Conservation (phyloP, 2,888 invertebrate species). For the Sabatieria punctata region DNA sequence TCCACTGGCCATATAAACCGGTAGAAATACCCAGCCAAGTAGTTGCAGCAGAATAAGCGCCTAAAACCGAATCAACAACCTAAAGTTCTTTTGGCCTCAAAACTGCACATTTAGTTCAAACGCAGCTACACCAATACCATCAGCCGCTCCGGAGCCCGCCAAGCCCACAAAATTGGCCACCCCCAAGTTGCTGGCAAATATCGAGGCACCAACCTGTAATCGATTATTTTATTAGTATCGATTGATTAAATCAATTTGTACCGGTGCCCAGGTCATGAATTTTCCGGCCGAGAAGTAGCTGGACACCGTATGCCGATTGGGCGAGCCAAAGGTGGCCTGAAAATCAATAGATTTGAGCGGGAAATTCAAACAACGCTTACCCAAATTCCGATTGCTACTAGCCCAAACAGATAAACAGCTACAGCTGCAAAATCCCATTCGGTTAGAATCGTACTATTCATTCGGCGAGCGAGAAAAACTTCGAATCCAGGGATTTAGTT, state of each 20-base stretch:
- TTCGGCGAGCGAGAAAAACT: no score
- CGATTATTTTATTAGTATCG: no score
- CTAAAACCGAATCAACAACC: no score
- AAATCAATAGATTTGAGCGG: no score
- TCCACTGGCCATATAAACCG: conserved; percentile 34
- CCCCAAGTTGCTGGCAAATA: conserved; percentile 37
- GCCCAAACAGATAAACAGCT: conserved; percentile 31
- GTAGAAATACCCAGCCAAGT: conserved; percentile 36
- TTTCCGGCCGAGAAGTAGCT: conserved; percentile 39
- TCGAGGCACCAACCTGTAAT: conserved; percentile 35
- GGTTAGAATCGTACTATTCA: no score
- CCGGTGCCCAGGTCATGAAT: conserved; percentile 37
- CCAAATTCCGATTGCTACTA: conserved; percentile 34
- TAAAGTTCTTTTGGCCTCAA: no score
- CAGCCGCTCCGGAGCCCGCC: conserved; percentile 36
- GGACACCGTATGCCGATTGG: conserved; percentile 31
- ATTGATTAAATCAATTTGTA: conserved; percentile 18
- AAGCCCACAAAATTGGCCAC: conserved; percentile 37
- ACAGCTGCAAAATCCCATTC: conserved; percentile 34
- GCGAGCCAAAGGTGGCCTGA: conserved; percentile 20
- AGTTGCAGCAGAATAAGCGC: conserved; percentile 34
- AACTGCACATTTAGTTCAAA: conserved; percentile 11
- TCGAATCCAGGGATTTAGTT: no score
- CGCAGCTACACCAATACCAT: conserved; percentile 28
- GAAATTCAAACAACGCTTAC: no score